Evolutionary conservation across 1,140 invertebrate species (phyloP).

Genomic region (Goniozus legneri): DNA sequence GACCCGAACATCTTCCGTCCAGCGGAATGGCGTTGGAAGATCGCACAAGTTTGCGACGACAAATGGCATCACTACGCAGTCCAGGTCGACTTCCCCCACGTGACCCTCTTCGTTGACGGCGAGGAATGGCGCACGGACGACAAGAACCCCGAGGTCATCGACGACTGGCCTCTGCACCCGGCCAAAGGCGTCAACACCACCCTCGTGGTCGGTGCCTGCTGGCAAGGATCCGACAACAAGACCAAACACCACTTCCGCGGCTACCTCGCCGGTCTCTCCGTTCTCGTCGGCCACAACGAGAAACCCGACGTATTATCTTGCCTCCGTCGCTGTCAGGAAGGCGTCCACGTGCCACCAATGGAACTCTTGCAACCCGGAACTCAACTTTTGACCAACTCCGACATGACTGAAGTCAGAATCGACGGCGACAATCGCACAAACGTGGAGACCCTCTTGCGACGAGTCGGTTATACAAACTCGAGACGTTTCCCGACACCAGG

Average conservation of each 20-base stretch:
- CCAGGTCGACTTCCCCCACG: conserved; percentile 85
- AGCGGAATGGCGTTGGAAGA: conserved; percentile 96
- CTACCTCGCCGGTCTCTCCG: conserved; percentile 81
- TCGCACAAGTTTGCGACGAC: conserved; percentile 90
- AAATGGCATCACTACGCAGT: conserved; percentile 98
- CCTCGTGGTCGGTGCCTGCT: conserved; percentile 92
- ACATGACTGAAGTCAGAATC: conserved; percentile 86
- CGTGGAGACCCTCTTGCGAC: conserved; percentile 80
- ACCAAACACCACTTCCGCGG: conserved; percentile 87
- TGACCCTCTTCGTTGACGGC: conserved; percentile 87
- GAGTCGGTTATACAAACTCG: conserved; percentile 87
- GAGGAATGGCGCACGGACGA: conserved; percentile 72
- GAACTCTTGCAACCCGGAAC: conserved; percentile 73
- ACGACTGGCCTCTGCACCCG: conserved; percentile 98
- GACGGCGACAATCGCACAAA: conserved; percentile 87
- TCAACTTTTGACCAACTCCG: conserved; percentile 68
- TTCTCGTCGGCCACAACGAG: conserved; percentile 77
- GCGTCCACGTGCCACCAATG: conserved; percentile 72
- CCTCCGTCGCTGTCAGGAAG: conserved; percentile 82
- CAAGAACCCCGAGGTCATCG: conserved; percentile 93
- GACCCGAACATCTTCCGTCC: conserved; percentile 94
- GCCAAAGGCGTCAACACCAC: conserved; percentile 92
- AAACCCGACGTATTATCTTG: conserved; percentile 78
- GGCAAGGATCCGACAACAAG: conserved; percentile 89
- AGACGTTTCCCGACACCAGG: conserved; percentile 90